Evolutionary conservation across 2,797 vertebrate species (phyloP).

Genomic region (Microchirus variegatus): DNA sequence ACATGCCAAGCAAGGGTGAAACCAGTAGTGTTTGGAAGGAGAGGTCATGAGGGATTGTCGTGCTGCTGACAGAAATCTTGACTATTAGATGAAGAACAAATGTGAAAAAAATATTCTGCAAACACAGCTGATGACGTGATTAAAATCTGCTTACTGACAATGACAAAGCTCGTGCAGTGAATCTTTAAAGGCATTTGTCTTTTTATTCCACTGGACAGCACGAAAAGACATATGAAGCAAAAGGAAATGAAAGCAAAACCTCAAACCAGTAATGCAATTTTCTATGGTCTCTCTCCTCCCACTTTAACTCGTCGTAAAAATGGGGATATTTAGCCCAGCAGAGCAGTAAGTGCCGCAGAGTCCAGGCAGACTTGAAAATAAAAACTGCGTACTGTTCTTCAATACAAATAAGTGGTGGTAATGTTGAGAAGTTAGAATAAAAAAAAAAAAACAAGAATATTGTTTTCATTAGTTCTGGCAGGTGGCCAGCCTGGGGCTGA

Average conservation of each 20-base stretch:
- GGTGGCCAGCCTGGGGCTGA: too few relatives aligned
- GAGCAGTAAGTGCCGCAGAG: background rate
- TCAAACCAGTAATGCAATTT: background rate
- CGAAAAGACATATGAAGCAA: background rate
- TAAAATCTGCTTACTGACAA: background rate
- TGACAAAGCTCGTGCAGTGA: background rate
- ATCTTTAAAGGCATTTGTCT: background rate
- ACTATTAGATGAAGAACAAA: background rate
- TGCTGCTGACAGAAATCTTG: background rate
- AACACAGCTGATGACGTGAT: background rate
- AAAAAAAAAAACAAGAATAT: background rate
- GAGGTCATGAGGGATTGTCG: slow-evolving; percentile 1
- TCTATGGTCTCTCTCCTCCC: background rate
- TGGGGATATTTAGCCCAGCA: slow-evolving; percentile 1
- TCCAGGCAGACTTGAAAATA: background rate
- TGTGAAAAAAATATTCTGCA: background rate
- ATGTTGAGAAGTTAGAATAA: background rate
- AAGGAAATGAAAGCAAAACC: background rate
- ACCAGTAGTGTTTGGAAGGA: background rate
- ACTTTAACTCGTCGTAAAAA: slow-evolving; percentile 3
- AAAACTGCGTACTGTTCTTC: background rate
- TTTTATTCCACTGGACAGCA: slow-evolving; percentile 4
- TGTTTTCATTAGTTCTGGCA: too few relatives aligned
- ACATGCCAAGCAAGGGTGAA: slow-evolving; percentile 5
- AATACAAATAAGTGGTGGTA: background rate